These are phyloP conservation scores for Hypomecis punctinalis DNA, from an alignment of 2,888 invertebrate genomes.

Conservation along the genomic window DNA sequence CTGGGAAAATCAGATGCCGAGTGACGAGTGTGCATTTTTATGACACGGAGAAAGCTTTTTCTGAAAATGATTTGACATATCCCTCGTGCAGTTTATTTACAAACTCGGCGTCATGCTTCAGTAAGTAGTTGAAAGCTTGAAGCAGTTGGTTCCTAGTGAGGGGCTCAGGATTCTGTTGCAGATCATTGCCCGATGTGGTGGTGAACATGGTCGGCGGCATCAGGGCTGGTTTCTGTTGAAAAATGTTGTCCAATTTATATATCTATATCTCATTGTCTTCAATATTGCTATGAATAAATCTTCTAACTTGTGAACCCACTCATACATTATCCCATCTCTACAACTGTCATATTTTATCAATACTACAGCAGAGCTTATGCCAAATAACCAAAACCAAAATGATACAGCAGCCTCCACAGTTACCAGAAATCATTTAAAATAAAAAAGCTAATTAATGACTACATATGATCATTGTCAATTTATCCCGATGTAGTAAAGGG, in stretches of 20 bases:
- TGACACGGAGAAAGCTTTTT: slow-evolving; percentile 83
- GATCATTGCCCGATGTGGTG: slow-evolving; percentile 81
- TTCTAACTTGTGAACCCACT: too few species aligned
- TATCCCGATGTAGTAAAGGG: too few species aligned
- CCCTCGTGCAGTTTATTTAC: slow-evolving; percentile 96
- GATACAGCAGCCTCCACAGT: too few species aligned
- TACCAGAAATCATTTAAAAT: too few species aligned
- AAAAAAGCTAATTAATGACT: too few species aligned
- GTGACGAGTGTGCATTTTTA: slow-evolving; percentile 67
- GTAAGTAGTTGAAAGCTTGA: slow-evolving; percentile 94
- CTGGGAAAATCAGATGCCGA: slow-evolving; percentile 61
- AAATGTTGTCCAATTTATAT: background rate
- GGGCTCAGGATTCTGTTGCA: slow-evolving; percentile 86
- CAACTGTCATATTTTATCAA: too few species aligned
- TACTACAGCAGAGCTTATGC: too few species aligned
- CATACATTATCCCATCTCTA: too few species aligned
- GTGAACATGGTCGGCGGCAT: slow-evolving; percentile 96
- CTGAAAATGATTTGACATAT: slow-evolving; percentile 94
- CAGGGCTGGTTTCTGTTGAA: slow-evolving; percentile 88
- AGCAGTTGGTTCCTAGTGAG: slow-evolving; percentile 94
- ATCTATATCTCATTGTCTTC: too few species aligned
- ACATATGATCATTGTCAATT: too few species aligned
- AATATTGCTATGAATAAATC: too few species aligned
- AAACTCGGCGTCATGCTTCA: slow-evolving; percentile 95
- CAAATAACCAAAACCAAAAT: too few species aligned